phyloP scores from a whole-genome alignment of 2,797 vertebrate genomes.

The Vultur gryphus region DNA sequence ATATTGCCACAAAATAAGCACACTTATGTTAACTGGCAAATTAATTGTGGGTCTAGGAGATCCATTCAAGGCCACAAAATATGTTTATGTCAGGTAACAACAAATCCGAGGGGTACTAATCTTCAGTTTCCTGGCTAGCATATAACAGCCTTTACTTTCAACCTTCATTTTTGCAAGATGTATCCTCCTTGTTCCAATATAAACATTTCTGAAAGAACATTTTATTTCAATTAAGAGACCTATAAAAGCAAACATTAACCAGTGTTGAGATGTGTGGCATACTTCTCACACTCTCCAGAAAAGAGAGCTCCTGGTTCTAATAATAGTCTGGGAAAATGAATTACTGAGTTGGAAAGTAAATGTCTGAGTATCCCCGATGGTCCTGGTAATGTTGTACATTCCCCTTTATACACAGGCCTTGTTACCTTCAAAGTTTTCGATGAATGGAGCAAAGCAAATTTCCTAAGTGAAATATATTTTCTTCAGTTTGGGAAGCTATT shows the following conservation, averaged over 20 bases:
- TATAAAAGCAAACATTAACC: neutral
- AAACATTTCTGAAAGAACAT: neutral
- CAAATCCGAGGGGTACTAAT: neutral
- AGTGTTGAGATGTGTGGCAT: neutral
- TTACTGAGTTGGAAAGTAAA: neutral
- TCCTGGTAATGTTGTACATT: neutral
- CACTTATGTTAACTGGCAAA: neutral
- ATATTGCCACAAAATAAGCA: neutral
- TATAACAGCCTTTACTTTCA: neutral
- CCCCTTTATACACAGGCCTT: neutral
- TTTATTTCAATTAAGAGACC: conserved; percentile 20
- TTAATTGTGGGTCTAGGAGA: neutral
- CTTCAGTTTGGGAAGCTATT: neutral
- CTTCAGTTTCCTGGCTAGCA: neutral
- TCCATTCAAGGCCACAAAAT: neutral
- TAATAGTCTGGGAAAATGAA: neutral
- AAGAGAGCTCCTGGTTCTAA: neutral
- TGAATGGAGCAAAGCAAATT: neutral
- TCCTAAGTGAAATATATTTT: conserved; percentile 1
- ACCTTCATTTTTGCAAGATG: neutral
- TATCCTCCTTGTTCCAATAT: neutral
- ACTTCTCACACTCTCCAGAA: neutral
- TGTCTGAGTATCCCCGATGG: neutral
- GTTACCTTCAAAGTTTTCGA: neutral
- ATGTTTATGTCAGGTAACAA: neutral